Evolutionary conservation across 2,113 vertebrate genomes (phyloP).

Genomic region (Etheostoma cragini): DNA sequence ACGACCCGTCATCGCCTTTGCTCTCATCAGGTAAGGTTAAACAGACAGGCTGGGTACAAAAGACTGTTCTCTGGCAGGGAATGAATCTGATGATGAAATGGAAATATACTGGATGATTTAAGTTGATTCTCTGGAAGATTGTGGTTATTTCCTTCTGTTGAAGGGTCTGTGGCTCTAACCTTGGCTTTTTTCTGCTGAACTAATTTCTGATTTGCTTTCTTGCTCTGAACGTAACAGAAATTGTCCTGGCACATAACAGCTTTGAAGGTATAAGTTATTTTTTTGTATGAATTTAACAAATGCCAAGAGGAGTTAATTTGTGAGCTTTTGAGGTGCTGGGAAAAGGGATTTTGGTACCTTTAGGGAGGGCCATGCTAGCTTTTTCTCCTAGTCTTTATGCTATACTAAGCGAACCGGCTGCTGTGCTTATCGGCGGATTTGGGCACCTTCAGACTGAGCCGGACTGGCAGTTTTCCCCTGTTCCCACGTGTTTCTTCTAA

Average conservation of each 20-base stretch:
- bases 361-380: neutral
- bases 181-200: constrained; percentile 35
- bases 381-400: neutral
- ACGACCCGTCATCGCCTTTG: constrained; percentile 91
- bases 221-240: neutral
- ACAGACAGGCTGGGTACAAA: constrained; percentile 89
- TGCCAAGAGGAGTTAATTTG: too few species aligned
- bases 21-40: constrained; percentile 95
- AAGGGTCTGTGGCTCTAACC: constrained; percentile 54
- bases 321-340: neutral
- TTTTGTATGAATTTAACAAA: neutral
- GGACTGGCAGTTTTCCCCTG: neutral
- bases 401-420: neutral
- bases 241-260: neutral
- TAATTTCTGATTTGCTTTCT: constrained; percentile 11
- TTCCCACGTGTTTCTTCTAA: neutral
- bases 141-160: constrained; percentile 4
- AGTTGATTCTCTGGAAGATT: constrained; percentile 29
- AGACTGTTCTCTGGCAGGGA: constrained; percentile 7
- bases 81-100: neutral
- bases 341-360: too few species aligned
- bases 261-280: neutral
- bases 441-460: too few species aligned
- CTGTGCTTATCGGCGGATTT: neutral
- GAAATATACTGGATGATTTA: neutral